Evolutionary conservation across 2,113 vertebrate species (phyloP), one percentile per base, ranked within the genome.

Genomic region (Hassar affinis): DNA sequence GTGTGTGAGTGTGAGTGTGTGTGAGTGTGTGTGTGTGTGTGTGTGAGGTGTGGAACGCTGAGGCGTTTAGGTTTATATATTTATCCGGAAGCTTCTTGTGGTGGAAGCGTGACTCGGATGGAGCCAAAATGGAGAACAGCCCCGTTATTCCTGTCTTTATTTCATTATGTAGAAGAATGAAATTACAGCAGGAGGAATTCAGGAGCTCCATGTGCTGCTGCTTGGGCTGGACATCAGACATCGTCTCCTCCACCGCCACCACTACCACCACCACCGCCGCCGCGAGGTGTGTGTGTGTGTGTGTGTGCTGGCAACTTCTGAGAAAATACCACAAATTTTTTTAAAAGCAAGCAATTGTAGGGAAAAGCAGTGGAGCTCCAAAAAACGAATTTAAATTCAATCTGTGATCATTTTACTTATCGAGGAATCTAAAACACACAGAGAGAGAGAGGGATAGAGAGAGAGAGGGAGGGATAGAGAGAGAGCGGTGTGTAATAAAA

Each of bases 91-190:
- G 76, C 76, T 66, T 87, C 79, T 85, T 71, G 80, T 83, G 81
- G 33, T 79, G 66, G 82, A 76, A 47, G 74, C 78, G 47, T 80
- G 71, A 59, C 52, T 64, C 61, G 6, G 54, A 20, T 57, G 25
- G 71, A 72, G 61, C 75, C 80, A 86, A 80, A 75, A 59, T 51
- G 30, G 54, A 78, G 64, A 27, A 56, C 62, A 81, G 33, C 27
- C 22, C 11, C 3, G 17, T 71, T 30, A 74, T 79, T 72, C 86
- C 57, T 82, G 33, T 42, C 49, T 82, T 61, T 79, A 61, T 76
- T 86, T 85, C 22, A 57, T 88, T 85, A 59, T 84, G 85, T 78
- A 79, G 57, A 59, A 84, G 79, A 87, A 86, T 72, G 72, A 83
- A 85, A 86, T 84, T 61, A 56, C 78, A 82, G 86, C 81, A 66